These are phyloP conservation scores for Macrophya annulata DNA, from an alignment of 2,888 invertebrate species.

Conservation along the genomic window DNA sequence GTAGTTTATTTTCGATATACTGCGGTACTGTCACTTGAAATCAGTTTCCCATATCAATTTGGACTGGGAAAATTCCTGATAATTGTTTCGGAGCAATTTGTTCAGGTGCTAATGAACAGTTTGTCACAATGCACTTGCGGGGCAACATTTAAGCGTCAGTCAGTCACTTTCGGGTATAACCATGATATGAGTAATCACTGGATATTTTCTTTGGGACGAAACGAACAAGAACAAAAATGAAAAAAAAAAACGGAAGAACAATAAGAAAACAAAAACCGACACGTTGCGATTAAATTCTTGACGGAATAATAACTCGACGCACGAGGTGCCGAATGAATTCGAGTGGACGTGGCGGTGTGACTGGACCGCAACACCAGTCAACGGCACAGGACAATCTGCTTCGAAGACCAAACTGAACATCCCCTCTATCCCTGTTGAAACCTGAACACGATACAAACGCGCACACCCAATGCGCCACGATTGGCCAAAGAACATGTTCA, in stretches of 20 bases:
- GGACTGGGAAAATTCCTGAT: background rate
- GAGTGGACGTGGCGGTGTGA: conserved; percentile 69
- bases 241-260: background rate
- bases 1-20: background rate
- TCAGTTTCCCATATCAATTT: background rate
- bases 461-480: conserved; percentile 70
- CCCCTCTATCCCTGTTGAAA: conserved; percentile 69
- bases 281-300: background rate
- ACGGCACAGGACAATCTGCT: conserved; percentile 79
- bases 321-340: conserved; percentile 53
- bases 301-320: background rate
- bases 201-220: background rate
- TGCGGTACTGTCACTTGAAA: background rate
- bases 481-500: conserved; percentile 67
- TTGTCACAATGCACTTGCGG: conserved; percentile 27
- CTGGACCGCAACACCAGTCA: conserved; percentile 77
- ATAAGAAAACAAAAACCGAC: background rate
- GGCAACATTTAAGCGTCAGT: background rate
- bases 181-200: background rate
- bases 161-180: background rate
- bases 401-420: conserved; percentile 71
- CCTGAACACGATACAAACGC: conserved; percentile 72
- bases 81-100: background rate
- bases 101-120: background rate
- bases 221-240: too few relatives aligned